Percentiles rank a stretch among this genome's conserved stretches.
These are phyloP conservation scores for Perccottus glenii DNA, from an alignment of 2,113 vertebrate genomes.

Conservation along the genomic window DNA sequence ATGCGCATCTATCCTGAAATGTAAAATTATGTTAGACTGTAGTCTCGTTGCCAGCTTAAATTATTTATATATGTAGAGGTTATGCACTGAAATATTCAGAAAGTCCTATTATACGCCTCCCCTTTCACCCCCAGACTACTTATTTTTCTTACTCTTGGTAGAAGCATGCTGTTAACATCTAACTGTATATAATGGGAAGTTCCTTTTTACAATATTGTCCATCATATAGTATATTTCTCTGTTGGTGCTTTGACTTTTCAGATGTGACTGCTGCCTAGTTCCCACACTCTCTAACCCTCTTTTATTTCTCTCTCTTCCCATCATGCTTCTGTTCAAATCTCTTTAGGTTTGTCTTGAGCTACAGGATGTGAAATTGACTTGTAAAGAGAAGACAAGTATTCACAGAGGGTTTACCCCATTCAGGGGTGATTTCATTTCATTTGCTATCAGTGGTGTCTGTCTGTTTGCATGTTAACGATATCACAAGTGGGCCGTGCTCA, in stretches of 20 bases:
- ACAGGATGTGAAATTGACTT: constrained; percentile 73
- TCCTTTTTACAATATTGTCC: constrained; percentile 22
- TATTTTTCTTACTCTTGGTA: constrained; percentile 7
- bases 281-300: constrained; percentile 36
- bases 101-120: too few species aligned
- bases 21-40: too few species aligned
- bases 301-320: constrained; percentile 15
- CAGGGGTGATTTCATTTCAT: constrained; percentile 75
- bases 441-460: constrained; percentile 66
- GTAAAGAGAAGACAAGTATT: constrained; percentile 72
- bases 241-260: constrained; percentile 56
- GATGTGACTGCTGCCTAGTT: constrained; percentile 70
- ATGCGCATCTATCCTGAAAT: too few species aligned
- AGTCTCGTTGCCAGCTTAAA: too few species aligned
- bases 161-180: constrained; percentile 19
- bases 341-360: constrained; percentile 68
- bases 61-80: too few species aligned
- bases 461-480: constrained; percentile 73
- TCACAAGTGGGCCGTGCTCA: constrained; percentile 22
- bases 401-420: constrained; percentile 74
- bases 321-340: constrained; percentile 58
- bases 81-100: too few species aligned
- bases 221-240: constrained; percentile 5
- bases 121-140: too few species aligned
- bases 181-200: not conserved